Evolutionary conservation across 2,888 invertebrate genomes (phyloP), one percentile per base, ranked within the genome.

Genomic region (Eristalis intricaria): DNA sequence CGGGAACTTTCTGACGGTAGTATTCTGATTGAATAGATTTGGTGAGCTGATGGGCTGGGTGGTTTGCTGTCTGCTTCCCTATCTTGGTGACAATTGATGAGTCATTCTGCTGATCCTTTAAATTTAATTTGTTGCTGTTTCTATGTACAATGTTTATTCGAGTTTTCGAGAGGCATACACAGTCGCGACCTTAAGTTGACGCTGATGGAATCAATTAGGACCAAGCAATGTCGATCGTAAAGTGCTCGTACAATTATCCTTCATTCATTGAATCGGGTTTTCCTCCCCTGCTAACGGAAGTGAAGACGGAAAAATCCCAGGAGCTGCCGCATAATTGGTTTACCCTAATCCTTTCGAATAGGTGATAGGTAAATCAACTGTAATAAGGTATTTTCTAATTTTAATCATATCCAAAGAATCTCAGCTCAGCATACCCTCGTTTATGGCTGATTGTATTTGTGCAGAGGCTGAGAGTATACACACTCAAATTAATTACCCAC

Each of bases 361-460:
- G 77, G 86, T 86, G 84, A 87, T 84, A 84, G 76, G 80, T 84
- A 87, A 87, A 84, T 87, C 84, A 87, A 84, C 84, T 71, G 69
- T 80, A 87, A 87, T 87, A 84, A 84, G 84, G 73, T 71, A 76
- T 84, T 84, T 87, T 80, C 75, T 50, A 84, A 87, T 87, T 79
- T 84, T 84, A 84, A 84, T 87, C 87, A 75, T 69, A 75, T 77
- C 73, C 74, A 60, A 77, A 60, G 71, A 64, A 66, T 80, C 63
- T 75, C 22, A 26, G 26, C 8, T 50, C 7, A 1, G 50, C 50
- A 19, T 19, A 50, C 8, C 19, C 19, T 19, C 2, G 19, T 50
- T 50, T 8, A 50, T 19, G 50, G 19, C 19, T 19, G 19, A 50
- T 50, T 50, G 19, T 50, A 8, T 50, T 43, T 50, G 50, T 50